Evolutionary conservation across 1,140 invertebrate genomes (phyloP), one percentile per base, ranked within the genome.

Genomic region (Neodiprion fabricii): DNA sequence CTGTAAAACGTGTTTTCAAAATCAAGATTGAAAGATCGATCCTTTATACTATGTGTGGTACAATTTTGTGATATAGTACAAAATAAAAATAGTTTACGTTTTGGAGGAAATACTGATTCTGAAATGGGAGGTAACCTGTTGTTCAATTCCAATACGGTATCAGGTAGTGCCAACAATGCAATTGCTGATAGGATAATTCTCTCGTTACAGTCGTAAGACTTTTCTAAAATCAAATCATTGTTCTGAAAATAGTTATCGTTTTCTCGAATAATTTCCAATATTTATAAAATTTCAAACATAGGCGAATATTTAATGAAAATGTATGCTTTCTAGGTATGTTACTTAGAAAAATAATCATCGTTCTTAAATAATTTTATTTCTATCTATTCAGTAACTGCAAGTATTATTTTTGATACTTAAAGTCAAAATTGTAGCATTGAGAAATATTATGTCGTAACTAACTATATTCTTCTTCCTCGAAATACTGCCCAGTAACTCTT

Each of bases 181-280:
- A 88, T 87, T 0, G 82, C 81, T 23, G 87, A 84, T 71, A 88
- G 73, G 53, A 87, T 81, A 23, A 88, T 81, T 75, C 82, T 81
- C 69, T 87, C 85, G 17, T 84, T 86, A 66, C 83, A 85, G 53
- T 80, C 79, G 9, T 88, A 88, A 65, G 70, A 10, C 17, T 79
- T 74, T 71, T 84, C 85, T 87, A 65, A 48, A 81, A 81, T 53
- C 67, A 12, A 66, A 70, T 75, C 73, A 78, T 78, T 70, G 67
- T 47, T 65, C 12, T 14, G 1, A 65, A 14, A 65, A 3, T 3
- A 17, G 1, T 65, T 40, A 40, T 40, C 28, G 28, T 40, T 40
- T 5, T 40, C 28, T 40, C 1, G 5, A 1, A 40, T 3, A 40
- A 40, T 40, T 40, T 3, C 28, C 28, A 40, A 40, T 5, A 40